Evolutionary conservation across 1,140 invertebrate species (phyloP).

Genomic region (Ceratina calcarata): DNA sequence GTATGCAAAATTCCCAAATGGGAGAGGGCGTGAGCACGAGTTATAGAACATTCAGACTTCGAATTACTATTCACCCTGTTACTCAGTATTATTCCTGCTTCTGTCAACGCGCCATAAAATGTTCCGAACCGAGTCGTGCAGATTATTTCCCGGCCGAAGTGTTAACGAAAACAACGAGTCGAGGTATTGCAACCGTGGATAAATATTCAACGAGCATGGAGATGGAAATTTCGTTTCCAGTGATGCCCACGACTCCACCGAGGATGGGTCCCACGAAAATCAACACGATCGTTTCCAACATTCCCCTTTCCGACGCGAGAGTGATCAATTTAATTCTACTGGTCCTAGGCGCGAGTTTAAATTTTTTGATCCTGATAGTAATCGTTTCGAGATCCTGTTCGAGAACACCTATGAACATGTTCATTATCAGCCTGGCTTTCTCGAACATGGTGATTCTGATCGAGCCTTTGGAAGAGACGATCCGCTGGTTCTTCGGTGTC

Average conservation of each 20-base stretch:
- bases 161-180: background rate
- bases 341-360: conserved; percentile 49
- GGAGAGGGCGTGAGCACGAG: background rate
- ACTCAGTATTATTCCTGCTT: conserved; percentile 15
- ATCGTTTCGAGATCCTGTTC: conserved; percentile 55
- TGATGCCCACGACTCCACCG: accelerated
- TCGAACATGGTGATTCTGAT: conserved; percentile 69
- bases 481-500: conserved; percentile 60
- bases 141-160: background rate
- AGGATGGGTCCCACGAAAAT: conserved; percentile 30
- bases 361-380: conserved; percentile 53
- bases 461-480: conserved; percentile 65
- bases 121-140: background rate
- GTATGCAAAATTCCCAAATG: conserved; percentile 29
- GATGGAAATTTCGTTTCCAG: background rate
- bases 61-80: background rate
- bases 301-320: background rate
- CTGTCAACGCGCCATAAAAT: background rate
- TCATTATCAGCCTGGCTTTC: conserved; percentile 67
- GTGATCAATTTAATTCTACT: conserved; percentile 60
- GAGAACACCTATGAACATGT: conserved; percentile 61
- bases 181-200: background rate
- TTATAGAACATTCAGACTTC: background rate
- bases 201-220: background rate
- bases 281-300: conserved; percentile 33